phyloP scores from a whole-genome alignment of 2,888 invertebrate species.

The Pediacus dermestoides region DNA sequence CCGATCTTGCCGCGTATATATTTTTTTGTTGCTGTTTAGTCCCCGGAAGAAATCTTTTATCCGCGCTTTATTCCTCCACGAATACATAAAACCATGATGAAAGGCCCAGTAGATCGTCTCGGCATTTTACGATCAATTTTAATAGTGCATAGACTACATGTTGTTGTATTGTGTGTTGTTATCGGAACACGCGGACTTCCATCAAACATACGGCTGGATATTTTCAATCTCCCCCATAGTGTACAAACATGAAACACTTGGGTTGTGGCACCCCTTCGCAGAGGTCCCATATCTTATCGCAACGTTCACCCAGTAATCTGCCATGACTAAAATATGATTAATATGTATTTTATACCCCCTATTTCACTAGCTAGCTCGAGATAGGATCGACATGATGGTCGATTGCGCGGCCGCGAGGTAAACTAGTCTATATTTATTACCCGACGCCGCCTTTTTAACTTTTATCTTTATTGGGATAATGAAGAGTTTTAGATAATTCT shows the following conservation, averaged over 20 bases:
- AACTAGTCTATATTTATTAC: conserved; percentile 19
- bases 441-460: conserved; percentile 9
- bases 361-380: conserved; percentile 23
- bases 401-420: conserved; percentile 17
- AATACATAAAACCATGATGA: conserved; percentile 13
- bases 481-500: conserved; percentile 17
- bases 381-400: conserved; percentile 33
- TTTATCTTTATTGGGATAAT: conserved; percentile 13
- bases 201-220: conserved; percentile 24
- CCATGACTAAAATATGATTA: conserved; percentile 44
- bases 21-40: too few species aligned
- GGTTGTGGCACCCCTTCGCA: conserved; percentile 27
- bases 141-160: conserved; percentile 19
- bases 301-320: conserved; percentile 39
- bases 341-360: conserved; percentile 38
- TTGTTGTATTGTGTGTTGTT: conserved; percentile 24
- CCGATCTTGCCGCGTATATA: too few species aligned
- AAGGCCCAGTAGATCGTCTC: conserved; percentile 10
- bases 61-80: too few species aligned
- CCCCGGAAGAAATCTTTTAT: too few species aligned
- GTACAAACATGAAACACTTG: conserved; percentile 12
- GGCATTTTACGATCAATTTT: conserved; percentile 19
- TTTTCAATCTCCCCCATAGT: conserved; percentile 25
- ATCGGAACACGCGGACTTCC: conserved; percentile 25
- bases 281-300: conserved; percentile 40